Conservation (phyloP, 2,797 vertebrate species). For the Australoheros facetus region DNA sequence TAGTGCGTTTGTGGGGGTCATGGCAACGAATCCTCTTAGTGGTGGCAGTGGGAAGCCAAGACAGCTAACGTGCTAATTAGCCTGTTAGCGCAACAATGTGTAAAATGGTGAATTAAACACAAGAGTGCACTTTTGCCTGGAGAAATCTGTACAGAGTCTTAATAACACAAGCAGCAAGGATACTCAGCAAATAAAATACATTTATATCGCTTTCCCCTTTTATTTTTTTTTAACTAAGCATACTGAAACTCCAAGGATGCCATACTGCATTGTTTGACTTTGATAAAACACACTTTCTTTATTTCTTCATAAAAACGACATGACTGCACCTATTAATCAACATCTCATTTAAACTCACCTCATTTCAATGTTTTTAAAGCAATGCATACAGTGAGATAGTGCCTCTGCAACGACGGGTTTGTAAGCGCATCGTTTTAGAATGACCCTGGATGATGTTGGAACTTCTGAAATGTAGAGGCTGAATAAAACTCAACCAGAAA, state of each 20-base stretch:
- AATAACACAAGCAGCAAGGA: neutral
- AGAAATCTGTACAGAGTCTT: neutral
- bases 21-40: conserved; percentile 55
- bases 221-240: neutral
- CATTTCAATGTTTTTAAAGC: conserved; percentile 51
- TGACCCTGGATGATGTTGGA: conserved; percentile 25
- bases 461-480: conserved; percentile 46
- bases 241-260: neutral
- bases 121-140: conserved; percentile 27
- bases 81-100: conserved; percentile 35
- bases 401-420: conserved; percentile 35
- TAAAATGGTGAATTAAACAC: conserved; percentile 40
- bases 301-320: conserved; percentile 70
- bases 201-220: neutral
- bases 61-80: conserved; percentile 58
- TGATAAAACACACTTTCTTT: conserved; percentile 61
- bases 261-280: conserved; percentile 9
- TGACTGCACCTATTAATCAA: conserved; percentile 14
- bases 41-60: conserved; percentile 22
- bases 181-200: neutral
- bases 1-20: conserved; percentile 53
- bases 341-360: conserved; percentile 46
- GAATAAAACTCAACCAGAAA: conserved; percentile 81
- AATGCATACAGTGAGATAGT: conserved; percentile 51
- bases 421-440: conserved; percentile 29